Evolutionary conservation across 2,797 vertebrate genomes (phyloP).

Genomic region (Lutjanus campechanus): DNA sequence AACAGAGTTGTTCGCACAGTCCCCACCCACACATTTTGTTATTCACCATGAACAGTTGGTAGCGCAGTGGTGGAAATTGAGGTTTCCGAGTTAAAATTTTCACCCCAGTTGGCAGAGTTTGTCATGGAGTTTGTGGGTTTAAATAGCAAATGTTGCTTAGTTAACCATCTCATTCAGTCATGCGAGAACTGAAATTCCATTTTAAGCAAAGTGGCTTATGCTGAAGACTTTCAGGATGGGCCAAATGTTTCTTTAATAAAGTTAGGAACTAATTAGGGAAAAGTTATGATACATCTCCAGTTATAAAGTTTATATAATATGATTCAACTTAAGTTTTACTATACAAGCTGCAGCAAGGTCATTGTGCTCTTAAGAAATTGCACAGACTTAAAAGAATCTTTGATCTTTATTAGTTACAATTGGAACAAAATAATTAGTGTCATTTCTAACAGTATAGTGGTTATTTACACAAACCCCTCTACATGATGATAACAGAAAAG

Average conservation of each 20-base stretch:
- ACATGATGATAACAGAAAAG: conserved; percentile 45
- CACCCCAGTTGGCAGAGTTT: conserved; percentile 50
- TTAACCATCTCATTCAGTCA: neutral
- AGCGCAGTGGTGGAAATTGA: conserved; percentile 58
- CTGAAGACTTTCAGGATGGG: neutral
- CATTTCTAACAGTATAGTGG: conserved; percentile 9
- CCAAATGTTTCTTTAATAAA: neutral
- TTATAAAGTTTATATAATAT: neutral
- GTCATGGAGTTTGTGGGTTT: conserved; percentile 38
- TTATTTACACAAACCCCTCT: conserved; percentile 28
- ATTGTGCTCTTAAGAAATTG: neutral
- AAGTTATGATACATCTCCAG: too few relatives aligned
- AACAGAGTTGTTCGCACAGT: conserved; percentile 54
- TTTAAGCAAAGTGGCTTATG: neutral
- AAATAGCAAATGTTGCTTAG: conserved; percentile 45
- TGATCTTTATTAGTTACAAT: neutral
- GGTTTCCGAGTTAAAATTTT: conserved; percentile 45
- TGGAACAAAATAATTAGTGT: neutral
- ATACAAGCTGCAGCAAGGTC: neutral
- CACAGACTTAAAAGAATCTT: neutral
- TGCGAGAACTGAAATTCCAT: neutral
- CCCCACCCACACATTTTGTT: conserved; percentile 62
- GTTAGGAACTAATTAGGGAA: neutral
- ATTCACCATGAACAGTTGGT: conserved; percentile 70
- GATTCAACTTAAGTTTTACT: neutral